Conservation (phyloP, 2,113 vertebrate genomes). For the Chlamydotis undulata region DNA sequence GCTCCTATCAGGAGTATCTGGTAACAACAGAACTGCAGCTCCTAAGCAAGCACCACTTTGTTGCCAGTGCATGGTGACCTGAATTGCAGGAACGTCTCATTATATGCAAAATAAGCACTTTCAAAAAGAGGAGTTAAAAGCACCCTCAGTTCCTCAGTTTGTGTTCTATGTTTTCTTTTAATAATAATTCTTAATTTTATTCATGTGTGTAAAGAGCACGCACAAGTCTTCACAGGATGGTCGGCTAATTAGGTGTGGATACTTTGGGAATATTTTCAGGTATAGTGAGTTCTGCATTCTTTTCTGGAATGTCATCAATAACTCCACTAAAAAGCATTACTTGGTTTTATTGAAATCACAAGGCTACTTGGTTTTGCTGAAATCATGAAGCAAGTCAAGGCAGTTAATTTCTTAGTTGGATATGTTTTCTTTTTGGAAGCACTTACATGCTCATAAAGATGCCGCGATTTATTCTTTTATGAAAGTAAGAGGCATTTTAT, state of each 20-base stretch:
- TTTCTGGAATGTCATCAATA: slow-evolving; percentile 26
- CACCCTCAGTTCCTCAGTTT: neutral
- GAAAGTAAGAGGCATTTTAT: neutral
- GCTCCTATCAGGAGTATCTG: neutral
- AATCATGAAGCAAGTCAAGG: slow-evolving; percentile 7
- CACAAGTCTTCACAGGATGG: slow-evolving; percentile 42
- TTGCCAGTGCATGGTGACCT: neutral
- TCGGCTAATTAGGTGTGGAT: neutral
- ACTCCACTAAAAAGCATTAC: neutral
- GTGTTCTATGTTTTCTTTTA: slow-evolving; percentile 9
- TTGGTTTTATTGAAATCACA: neutral
- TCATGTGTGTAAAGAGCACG: neutral
- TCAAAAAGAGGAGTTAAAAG: slow-evolving; percentile 8
- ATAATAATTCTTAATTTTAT: slow-evolving; percentile 41
- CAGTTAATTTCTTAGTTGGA: neutral
- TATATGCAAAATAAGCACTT: slow-evolving; percentile 1
- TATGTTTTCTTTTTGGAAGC: neutral
- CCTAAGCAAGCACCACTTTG: neutral
- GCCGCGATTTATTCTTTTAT: neutral
- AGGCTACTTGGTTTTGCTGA: slow-evolving; percentile 1
- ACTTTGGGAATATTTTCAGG: slow-evolving; percentile 24
- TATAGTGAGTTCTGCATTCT: neutral
- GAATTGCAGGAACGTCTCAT: slow-evolving; percentile 9
- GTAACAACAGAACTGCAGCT: neutral
- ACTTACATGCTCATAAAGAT: neutral